Percentiles rank a stretch among this genome's conserved stretches.
phyloP scores from a whole-genome alignment of 2,113 vertebrate genomes.

The Tyto alba region DNA sequence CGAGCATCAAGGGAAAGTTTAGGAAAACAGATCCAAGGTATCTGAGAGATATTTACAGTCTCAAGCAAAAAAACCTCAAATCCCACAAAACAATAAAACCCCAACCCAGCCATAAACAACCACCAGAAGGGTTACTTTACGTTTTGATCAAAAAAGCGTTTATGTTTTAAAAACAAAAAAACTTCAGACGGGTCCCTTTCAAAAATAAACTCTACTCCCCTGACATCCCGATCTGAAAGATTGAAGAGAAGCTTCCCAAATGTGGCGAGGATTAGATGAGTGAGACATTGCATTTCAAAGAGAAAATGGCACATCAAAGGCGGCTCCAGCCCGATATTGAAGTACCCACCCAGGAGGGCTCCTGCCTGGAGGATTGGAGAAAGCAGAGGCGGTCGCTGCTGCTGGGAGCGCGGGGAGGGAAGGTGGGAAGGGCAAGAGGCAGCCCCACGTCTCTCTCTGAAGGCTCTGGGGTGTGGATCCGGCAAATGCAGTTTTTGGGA shows the following conservation, averaged over 20 bases:
- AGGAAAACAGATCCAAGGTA: neutral
- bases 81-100: neutral
- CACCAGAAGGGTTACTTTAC: neutral
- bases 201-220: constrained; percentile 40
- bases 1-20: neutral
- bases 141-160: neutral
- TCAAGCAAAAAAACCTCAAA: neutral
- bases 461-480: neutral
- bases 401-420: neutral
- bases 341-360: constrained; percentile 21
- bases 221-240: neutral
- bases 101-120: neutral
- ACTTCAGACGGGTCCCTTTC: constrained; percentile 21
- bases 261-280: constrained; percentile 19
- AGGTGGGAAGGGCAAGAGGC: neutral
- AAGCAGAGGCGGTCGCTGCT: neutral
- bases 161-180: neutral
- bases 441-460: neutral
- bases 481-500: neutral
- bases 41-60: neutral
- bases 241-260: constrained; percentile 39
- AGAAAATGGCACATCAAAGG: constrained; percentile 36
- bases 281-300: constrained; percentile 59
- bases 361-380: neutral
- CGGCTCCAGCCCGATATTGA: neutral